Evolutionary conservation across 2,113 vertebrate species (phyloP), one percentile per base, ranked within the genome.

Genomic region (Illadopsis cleaveri): DNA sequence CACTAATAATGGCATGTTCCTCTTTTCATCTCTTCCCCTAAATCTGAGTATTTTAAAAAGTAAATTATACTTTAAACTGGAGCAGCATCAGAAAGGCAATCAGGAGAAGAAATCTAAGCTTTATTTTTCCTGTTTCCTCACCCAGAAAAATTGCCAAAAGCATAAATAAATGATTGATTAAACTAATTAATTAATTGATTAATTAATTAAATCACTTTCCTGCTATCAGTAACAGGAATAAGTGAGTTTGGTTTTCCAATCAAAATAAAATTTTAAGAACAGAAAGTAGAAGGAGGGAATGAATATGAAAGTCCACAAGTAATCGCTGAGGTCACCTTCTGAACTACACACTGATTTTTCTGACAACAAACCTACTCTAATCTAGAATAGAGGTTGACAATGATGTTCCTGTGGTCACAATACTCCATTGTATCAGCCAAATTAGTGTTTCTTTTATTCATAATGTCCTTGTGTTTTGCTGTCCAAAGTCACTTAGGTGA

Each of bases 401-500:
- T 54, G 42, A 86, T 83, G 69, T 92, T 88, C 89, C 62, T 50
- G 80, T 95, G 80, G 88, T 90, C 86, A 71, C 65, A 94, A 82
- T 65, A 76, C 48, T 86, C 72, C 31, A 86, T 76, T 89, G 51
- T 69, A 83, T 73, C 75, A 88, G 54, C 25, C 31, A 88, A 97
- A 35, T 91, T 91, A 83, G 64, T 50, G n/a, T 68, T 93, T 81
- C 69, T 92, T 94, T 97, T 93, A 76, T 96, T 90, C 93, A 84
- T 92, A 89, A 86, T 47, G 65, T 79, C 87, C 80, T 90, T 86
- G 76, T 84, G 38, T 92, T 96, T 94, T 77, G 53, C 77, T 86
- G 30, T 37, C 66, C 88, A 92, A 96, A 97, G 88, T 93, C 93
- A 94, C 65, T 93, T 95, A 94, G 93, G 93, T 96, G 92, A 96